A percentile compares a stretch with the other conserved stretches of the same genome.
Conservation (phyloP, 2,113 vertebrate genomes). For the Onychostruthus taczanowskii region DNA sequence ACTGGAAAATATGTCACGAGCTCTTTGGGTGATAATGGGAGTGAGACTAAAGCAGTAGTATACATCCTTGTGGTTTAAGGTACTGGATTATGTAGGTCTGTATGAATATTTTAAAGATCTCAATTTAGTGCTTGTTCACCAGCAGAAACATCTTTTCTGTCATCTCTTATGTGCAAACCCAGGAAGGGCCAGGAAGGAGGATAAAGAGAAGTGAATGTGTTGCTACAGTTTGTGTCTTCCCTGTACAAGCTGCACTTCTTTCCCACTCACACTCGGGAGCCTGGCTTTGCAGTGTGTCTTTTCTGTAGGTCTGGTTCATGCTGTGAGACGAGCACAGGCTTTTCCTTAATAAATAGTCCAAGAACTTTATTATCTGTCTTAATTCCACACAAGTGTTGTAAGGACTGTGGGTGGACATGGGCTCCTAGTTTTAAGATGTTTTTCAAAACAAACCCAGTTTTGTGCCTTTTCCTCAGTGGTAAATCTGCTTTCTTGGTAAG, state of each 20-base stretch:
- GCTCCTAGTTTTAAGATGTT: background rate
- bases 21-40: background rate
- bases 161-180: background rate
- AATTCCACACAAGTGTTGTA: background rate
- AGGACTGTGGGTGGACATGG: background rate
- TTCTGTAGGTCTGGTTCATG: background rate
- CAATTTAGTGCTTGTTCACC: background rate
- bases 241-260: background rate
- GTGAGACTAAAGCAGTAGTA: background rate
- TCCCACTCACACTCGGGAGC: background rate
- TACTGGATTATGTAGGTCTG: background rate
- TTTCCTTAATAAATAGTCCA: background rate
- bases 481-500: background rate
- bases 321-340: background rate
- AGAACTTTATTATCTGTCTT: background rate
- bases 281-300: background rate
- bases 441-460: background rate
- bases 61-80: background rate
- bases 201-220: background rate
- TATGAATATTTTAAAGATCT: background rate
- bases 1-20: conserved; percentile 24
- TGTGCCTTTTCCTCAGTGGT: background rate
- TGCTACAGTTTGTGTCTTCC: background rate
- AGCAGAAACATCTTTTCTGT: background rate
- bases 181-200: background rate